Base-by-base conservation (phyloP, 2,797 vertebrate genomes). In the Pangasius mekongensis region DNA sequence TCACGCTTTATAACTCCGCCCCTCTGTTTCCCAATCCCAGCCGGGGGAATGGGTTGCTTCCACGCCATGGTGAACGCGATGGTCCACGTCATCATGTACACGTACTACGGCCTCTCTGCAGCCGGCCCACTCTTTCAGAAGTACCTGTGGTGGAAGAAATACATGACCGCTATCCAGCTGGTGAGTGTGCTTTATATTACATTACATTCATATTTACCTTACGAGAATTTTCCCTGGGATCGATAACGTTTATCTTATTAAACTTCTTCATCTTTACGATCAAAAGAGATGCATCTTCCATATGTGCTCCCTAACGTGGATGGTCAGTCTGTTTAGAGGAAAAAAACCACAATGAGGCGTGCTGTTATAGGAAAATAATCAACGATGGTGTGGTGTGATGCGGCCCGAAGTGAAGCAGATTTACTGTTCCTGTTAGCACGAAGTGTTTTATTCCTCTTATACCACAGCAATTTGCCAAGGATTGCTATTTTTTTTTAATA, bases 131-230 rank as follows among this genome's bases (percentile, higher is more conserved):
- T 95, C 85, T 99, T 98, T 93, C 97, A 99, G 91, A 99, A 98
- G 91, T 99, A 97, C 91, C 94, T 99, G 83, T 99, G 99, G 98
- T 99, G 99, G 99, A 99, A 99, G 93, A 99, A 99, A 86, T 96
- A 99, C 91, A 98, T 99, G 97, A 99, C 99, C 0, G 98, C 98
- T 86, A 98, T 99, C 92, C 99, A 99, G 91, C 96, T 99, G 95
- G 99, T 99, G 92, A 92, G 97, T 96, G 16, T n/a, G 5, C 22
- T 54, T 33, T 60, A 22, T 30, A 20, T 47, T 11, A 10, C n/a
- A 8, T 74, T n/a, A 30, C 14, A 0, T 30, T 54, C 10, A 33
- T 27, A 27, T 76, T 49, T 49, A 47, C 1, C 0, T n/a, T 71
- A 13, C 66, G 33, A 33, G 5, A 36, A 1, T 47, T 27, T 13